Evolutionary conservation across 2,113 vertebrate genomes (phyloP).

Genomic region (Eolophus roseicapilla): DNA sequence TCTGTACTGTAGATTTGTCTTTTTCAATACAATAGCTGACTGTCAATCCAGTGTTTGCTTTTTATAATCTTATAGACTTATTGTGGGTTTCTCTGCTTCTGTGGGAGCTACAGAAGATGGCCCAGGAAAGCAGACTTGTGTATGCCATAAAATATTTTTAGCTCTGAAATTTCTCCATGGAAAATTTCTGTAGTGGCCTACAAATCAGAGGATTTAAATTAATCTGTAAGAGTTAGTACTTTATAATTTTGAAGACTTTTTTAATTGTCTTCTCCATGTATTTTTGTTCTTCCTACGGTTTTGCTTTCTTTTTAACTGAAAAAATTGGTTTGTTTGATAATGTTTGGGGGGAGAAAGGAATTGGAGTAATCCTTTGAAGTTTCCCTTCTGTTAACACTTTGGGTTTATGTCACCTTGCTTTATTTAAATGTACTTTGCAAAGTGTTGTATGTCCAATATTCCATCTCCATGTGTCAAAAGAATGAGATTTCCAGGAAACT

Average conservation of each 20-base stretch:
- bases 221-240: background rate
- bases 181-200: background rate
- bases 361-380: background rate
- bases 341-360: background rate
- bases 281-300: background rate
- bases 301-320: background rate
- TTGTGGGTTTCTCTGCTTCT: background rate
- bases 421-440: background rate
- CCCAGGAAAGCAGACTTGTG: background rate
- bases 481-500: background rate
- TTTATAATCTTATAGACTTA: background rate
- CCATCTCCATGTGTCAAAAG: background rate
- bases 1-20: background rate
- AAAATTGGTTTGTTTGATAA: background rate
- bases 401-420: background rate
- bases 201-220: background rate
- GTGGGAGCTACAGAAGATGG: background rate
- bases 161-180: background rate
- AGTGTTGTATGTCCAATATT: background rate
- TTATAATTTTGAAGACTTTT: background rate
- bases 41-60: background rate
- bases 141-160: background rate
- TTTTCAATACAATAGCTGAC: background rate
- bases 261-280: background rate
- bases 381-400: background rate